phyloP scores from a whole-genome alignment of 1,140 invertebrate genomes.

The Megalonaias nervosa region DNA sequence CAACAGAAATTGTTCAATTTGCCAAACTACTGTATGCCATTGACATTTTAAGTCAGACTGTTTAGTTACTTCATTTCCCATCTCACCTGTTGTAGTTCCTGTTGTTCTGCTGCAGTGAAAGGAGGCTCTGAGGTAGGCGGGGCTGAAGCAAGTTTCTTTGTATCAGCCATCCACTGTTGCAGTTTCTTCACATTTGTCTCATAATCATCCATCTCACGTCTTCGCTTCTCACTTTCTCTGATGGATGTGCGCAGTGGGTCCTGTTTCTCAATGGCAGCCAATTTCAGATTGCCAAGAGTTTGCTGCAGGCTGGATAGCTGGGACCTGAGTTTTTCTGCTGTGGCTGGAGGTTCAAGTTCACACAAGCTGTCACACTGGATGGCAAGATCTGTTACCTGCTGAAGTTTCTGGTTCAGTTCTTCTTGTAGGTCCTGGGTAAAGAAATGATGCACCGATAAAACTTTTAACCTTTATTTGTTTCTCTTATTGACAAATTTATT shows the following conservation, averaged over 20 bases:
- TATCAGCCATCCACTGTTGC: constrained; percentile 77
- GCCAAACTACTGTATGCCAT: no score
- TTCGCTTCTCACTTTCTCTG: constrained; percentile 73
- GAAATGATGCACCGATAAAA: background rate
- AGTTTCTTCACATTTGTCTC: constrained; percentile 86
- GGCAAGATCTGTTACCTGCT: constrained; percentile 75
- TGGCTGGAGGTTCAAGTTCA: constrained; percentile 65
- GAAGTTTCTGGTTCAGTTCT: constrained; percentile 76
- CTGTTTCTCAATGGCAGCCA: constrained; percentile 59
- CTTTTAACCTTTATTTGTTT: no score
- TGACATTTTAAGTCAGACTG: no score
- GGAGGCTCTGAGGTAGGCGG: constrained; percentile 60
- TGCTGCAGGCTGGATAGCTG: constrained; percentile 75
- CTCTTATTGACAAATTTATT: no score
- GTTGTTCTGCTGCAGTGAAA: constrained; percentile 67
- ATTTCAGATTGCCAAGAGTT: constrained; percentile 70
- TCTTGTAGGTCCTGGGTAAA: constrained; percentile 71
- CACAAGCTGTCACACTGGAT: constrained; percentile 74
- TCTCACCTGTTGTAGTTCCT: constrained; percentile 70
- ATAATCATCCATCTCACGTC: constrained; percentile 82
- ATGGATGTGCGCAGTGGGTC: constrained; percentile 74
- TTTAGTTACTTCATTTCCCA: no score
- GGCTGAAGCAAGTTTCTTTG: constrained; percentile 74
- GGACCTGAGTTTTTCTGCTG: constrained; percentile 72
- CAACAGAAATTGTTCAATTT: no score